These are phyloP conservation scores for Anhinga rufa DNA, from an alignment of 2,113 vertebrate genomes.

Conservation along the genomic window DNA sequence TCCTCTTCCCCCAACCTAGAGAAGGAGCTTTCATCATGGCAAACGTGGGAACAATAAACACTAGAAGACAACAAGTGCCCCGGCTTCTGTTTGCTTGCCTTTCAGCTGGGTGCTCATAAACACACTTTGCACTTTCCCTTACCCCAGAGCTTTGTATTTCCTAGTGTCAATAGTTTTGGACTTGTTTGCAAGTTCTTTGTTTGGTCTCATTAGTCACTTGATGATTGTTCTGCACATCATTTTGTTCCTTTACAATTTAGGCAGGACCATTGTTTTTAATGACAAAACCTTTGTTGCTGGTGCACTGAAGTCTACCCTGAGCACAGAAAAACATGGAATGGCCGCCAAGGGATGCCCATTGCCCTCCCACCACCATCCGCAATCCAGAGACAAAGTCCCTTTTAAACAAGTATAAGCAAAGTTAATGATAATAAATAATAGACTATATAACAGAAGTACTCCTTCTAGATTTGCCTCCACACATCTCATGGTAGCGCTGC, in stretches of 20 bases:
- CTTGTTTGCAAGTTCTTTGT: conserved; percentile 31
- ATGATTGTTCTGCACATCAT: not conserved
- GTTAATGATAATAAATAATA: not conserved
- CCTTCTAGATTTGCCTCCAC: not conserved
- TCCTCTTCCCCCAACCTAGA: not conserved
- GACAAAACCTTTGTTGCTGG: not conserved
- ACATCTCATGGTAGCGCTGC: not conserved
- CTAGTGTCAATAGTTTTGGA: not conserved
- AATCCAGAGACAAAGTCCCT: accelerated
- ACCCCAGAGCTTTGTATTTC: conserved; percentile 2
- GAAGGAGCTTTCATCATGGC: not conserved
- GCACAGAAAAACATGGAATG: not conserved
- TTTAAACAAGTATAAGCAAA: not conserved
- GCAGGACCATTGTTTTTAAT: not conserved
- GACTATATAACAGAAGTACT: no score
- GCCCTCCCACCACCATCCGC: not conserved
- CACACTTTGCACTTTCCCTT: conserved; percentile 14
- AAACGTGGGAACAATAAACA: not conserved
- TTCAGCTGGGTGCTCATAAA: not conserved
- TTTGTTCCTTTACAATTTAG: not conserved
- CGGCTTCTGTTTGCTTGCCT: not conserved
- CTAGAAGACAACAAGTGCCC: not conserved
- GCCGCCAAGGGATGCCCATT: not conserved
- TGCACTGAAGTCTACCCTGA: not conserved
- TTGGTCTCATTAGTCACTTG: not conserved